A percentile compares a stretch with the other conserved stretches of the same genome.
These are phyloP conservation scores for Xiphorhynchus elegans DNA, from an alignment of 2,113 vertebrate genomes.

Conservation along the genomic window DNA sequence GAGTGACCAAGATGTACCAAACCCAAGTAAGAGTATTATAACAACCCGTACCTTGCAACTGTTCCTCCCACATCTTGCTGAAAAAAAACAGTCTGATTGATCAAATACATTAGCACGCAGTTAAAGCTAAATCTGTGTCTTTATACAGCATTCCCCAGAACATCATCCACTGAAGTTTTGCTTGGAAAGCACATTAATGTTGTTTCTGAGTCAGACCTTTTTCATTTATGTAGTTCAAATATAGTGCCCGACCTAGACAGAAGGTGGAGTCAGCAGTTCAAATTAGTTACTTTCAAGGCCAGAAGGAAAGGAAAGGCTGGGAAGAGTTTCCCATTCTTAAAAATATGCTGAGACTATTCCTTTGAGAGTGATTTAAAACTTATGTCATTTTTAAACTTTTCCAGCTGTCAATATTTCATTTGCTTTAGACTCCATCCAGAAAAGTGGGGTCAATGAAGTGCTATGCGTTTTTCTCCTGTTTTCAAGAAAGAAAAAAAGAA, in stretches of 20 bases:
- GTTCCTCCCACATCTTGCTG: background rate
- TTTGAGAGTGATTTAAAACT: constrained; percentile 48
- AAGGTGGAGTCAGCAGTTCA: constrained; percentile 18
- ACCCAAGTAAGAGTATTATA: background rate
- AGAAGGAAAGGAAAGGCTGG: constrained; percentile 3
- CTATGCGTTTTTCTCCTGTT: background rate
- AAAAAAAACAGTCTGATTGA: background rate
- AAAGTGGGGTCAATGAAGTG: constrained; percentile 16
- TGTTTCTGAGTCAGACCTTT: background rate
- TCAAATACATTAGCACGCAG: background rate
- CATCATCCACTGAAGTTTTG: background rate
- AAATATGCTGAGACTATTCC: constrained; percentile 50
- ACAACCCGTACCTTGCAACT: background rate
- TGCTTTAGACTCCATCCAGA: constrained; percentile 48
- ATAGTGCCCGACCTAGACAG: background rate
- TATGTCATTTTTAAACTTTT: constrained; percentile 50
- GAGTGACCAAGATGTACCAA: background rate
- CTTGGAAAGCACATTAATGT: background rate
- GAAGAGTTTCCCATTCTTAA: constrained; percentile 65
- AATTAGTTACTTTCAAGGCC: background rate
- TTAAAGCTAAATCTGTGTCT: background rate
- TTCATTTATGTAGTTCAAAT: background rate
- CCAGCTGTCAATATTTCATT: constrained; percentile 47
- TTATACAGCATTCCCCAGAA: background rate
- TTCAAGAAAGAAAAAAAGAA: background rate